A percentile compares a stretch with the other conserved stretches of the same genome.
Conservation (phyloP, 2,113 vertebrate genomes). For the Pelmatolapia mariae region DNA sequence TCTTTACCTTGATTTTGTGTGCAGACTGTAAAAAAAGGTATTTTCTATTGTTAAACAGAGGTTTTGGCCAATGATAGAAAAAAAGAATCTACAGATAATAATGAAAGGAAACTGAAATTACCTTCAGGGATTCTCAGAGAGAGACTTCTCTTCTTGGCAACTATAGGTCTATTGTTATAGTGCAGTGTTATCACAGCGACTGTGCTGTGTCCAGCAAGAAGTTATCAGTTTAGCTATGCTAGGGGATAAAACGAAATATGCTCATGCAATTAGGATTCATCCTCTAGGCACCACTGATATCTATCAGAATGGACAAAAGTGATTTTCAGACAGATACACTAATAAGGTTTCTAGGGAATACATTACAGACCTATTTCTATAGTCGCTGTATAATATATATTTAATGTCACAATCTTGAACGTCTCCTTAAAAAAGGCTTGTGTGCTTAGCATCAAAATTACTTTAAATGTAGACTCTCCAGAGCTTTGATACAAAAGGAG, state of each 20-base stretch:
- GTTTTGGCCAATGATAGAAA: slow-evolving; percentile 23
- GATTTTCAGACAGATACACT: neutral
- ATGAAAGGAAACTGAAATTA: neutral
- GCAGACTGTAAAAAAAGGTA: slow-evolving; percentile 30
- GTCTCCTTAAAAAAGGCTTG: neutral
- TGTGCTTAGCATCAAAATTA: neutral
- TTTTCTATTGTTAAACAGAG: slow-evolving; percentile 67
- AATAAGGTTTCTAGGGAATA: neutral
- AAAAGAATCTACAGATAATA: neutral
- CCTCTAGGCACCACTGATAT: neutral
- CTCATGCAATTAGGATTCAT: neutral
- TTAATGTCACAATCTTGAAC: neutral
- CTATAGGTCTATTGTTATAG: neutral
- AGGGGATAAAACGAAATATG: neutral
- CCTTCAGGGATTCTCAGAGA: neutral
- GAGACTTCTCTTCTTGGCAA: neutral
- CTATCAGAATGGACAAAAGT: neutral
- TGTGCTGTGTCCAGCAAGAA: neutral
- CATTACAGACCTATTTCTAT: neutral
- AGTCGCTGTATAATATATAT: neutral
- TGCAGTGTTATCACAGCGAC: neutral
- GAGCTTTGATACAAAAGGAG: slow-evolving; percentile 2
- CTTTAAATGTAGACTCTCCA: neutral
- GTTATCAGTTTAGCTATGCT: neutral
- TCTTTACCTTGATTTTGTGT: slow-evolving; percentile 59